phyloP scores from a whole-genome alignment of 2,888 invertebrate genomes.

The Stenurella melanura region DNA sequence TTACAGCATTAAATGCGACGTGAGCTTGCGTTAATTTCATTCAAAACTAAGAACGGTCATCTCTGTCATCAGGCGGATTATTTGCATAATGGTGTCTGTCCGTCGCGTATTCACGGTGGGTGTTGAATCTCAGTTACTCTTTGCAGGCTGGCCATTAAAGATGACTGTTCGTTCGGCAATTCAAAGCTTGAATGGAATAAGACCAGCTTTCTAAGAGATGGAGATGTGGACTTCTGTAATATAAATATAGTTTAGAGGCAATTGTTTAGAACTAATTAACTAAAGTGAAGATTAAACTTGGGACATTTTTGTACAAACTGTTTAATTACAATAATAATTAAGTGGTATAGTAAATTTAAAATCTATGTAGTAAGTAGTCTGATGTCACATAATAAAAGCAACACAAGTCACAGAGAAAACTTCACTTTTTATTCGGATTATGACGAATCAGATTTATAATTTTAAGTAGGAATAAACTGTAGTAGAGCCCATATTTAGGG shows the following conservation, averaged over 20 bases:
- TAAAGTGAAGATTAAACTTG: background rate
- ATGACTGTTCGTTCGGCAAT: conserved; percentile 4
- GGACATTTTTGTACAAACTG: conserved; percentile 1
- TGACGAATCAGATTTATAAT: no score
- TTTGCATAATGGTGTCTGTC: conserved; percentile 31
- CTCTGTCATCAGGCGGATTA: conserved; percentile 22
- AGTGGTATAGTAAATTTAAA: no score
- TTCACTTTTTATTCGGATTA: no score
- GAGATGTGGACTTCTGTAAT: background rate
- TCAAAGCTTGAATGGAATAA: background rate
- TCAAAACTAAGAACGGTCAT: conserved; percentile 24
- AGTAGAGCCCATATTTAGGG: no score
- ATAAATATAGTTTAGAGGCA: background rate
- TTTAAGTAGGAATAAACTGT: no score
- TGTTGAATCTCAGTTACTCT: conserved; percentile 23
- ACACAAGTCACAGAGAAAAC: no score
- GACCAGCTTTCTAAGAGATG: background rate
- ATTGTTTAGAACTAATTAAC: conserved; percentile 10
- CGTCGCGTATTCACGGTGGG: background rate
- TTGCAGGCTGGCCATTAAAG: background rate
- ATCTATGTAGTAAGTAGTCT: no score
- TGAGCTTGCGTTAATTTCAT: conserved; percentile 25
- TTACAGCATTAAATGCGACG: conserved; percentile 14
- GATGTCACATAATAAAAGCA: no score
- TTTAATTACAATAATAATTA: no score